These are phyloP conservation scores for Cololabis saira DNA, from an alignment of 2,113 vertebrate species.

Conservation along the genomic window DNA sequence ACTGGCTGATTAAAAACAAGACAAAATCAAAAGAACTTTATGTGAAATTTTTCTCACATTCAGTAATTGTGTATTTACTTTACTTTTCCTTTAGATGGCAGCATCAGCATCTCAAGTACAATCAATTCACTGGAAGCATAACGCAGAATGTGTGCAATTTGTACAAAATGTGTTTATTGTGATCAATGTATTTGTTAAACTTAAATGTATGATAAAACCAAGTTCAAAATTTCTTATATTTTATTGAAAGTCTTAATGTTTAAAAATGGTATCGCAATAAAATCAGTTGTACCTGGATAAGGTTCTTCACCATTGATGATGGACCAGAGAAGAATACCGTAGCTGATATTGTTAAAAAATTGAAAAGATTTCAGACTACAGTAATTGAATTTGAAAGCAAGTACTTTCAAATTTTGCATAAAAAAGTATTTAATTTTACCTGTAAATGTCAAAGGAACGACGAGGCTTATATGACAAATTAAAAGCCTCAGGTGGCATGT, in stretches of 20 bases:
- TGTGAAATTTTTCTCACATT: too few relatives aligned
- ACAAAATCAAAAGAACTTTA: too few relatives aligned
- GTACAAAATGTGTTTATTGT: neutral
- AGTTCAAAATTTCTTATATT: too few relatives aligned
- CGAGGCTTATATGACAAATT: constrained; percentile 40
- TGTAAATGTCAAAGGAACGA: constrained; percentile 82
- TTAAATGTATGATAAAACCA: too few relatives aligned
- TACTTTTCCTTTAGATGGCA: too few relatives aligned
- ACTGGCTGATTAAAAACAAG: too few relatives aligned
- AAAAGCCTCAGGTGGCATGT: constrained; percentile 85
- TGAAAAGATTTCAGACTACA: neutral
- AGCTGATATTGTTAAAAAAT: constrained; percentile 56
- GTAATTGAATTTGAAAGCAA: neutral
- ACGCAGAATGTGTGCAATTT: too few relatives aligned
- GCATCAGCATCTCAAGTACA: too few relatives aligned
- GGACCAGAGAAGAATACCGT: constrained; percentile 76
- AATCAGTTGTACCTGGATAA: constrained; percentile 53
- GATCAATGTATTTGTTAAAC: neutral
- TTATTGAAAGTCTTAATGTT: too few relatives aligned
- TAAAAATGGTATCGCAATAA: neutral
- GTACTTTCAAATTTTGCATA: neutral
- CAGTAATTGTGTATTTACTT: too few relatives aligned
- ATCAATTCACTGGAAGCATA: too few relatives aligned
- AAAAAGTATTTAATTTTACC: constrained; percentile 68
- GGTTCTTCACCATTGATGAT: constrained; percentile 69